Conservation (phyloP, 2,888 invertebrate species). For the Hypena proboscidalis region DNA sequence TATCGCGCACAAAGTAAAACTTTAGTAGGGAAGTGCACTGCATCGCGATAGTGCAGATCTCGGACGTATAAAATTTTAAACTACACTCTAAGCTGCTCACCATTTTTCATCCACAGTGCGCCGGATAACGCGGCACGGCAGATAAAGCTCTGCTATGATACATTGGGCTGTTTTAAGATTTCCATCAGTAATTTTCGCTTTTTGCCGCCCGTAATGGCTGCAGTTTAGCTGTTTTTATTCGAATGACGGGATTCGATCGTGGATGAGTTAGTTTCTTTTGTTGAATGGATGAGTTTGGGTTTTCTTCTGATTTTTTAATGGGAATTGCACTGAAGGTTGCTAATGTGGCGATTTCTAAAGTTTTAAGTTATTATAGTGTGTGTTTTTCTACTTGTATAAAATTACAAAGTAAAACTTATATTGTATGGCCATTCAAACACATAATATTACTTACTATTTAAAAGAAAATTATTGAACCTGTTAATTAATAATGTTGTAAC, state of each 20-base stretch:
- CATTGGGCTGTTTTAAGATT: slow-evolving; percentile 40
- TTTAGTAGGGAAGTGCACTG: slow-evolving; percentile 49
- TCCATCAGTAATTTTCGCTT: slow-evolving; percentile 43
- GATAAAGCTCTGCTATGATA: slow-evolving; percentile 46
- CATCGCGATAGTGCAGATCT: slow-evolving; percentile 50
- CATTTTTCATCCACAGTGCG: slow-evolving; percentile 50
- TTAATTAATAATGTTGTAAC: too few species aligned
- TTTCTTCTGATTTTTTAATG: too few species aligned
- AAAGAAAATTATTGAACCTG: too few species aligned
- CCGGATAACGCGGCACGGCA: slow-evolving; percentile 38
- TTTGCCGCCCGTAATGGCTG: slow-evolving; percentile 32
- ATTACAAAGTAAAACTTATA: too few species aligned
- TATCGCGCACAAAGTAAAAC: slow-evolving; percentile 46
- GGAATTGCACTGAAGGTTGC: too few species aligned
- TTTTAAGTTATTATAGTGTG: too few species aligned
- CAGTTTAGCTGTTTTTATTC: slow-evolving; percentile 28
- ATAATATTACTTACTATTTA: too few species aligned
- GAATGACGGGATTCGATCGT: slow-evolving; percentile 3
- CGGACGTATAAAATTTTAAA: slow-evolving; percentile 53
- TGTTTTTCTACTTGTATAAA: too few species aligned
- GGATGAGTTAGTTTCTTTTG: neutral
- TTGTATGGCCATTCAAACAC: too few species aligned
- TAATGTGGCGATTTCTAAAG: too few species aligned
- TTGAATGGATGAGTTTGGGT: too few species aligned
- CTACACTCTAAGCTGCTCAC: slow-evolving; percentile 44